Evolutionary conservation across 2,888 invertebrate species (phyloP).

Genomic region (Drosophila meridionalis): DNA sequence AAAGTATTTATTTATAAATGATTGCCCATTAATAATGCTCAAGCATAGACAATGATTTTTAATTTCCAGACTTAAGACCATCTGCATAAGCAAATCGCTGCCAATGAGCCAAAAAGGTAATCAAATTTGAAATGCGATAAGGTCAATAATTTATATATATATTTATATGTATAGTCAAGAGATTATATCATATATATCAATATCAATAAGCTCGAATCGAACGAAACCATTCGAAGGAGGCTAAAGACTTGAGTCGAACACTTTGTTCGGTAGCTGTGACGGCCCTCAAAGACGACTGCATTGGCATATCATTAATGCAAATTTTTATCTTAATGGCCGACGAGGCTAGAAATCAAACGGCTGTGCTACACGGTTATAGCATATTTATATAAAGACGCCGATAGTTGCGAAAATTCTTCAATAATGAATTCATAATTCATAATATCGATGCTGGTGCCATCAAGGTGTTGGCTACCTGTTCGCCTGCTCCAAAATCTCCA

Average conservation of each 20-base stretch:
- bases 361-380: slow-evolving; percentile 30
- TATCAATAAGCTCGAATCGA: slow-evolving; percentile 23
- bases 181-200: slow-evolving; percentile 22
- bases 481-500: slow-evolving; percentile 65
- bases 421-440: slow-evolving; percentile 34
- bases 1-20: slow-evolving; percentile 9
- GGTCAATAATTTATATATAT: slow-evolving; percentile 39
- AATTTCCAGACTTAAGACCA: slow-evolving; percentile 35
- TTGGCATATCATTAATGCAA: slow-evolving; percentile 69
- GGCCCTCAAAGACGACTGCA: slow-evolving; percentile 30
- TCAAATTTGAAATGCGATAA: slow-evolving; percentile 43
- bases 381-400: slow-evolving; percentile 19
- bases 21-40: slow-evolving; percentile 7
- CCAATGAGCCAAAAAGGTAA: slow-evolving; percentile 22
- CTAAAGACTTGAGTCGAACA: slow-evolving; percentile 3
- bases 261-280: slow-evolving; percentile 44
- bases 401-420: slow-evolving; percentile 46
- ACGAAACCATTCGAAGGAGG: slow-evolving; percentile 18
- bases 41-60: slow-evolving; percentile 27
- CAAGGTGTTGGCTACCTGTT: slow-evolving; percentile 34
- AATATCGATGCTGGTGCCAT: slow-evolving; percentile 27
- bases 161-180: background rate
- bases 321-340: slow-evolving; percentile 51
- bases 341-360: slow-evolving; percentile 30
- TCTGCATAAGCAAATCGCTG: slow-evolving; percentile 32